Percentiles rank a stretch among this genome's conserved stretches.
phyloP scores from a whole-genome alignment of 2,888 invertebrate genomes.

The Piscicola geometra region DNA sequence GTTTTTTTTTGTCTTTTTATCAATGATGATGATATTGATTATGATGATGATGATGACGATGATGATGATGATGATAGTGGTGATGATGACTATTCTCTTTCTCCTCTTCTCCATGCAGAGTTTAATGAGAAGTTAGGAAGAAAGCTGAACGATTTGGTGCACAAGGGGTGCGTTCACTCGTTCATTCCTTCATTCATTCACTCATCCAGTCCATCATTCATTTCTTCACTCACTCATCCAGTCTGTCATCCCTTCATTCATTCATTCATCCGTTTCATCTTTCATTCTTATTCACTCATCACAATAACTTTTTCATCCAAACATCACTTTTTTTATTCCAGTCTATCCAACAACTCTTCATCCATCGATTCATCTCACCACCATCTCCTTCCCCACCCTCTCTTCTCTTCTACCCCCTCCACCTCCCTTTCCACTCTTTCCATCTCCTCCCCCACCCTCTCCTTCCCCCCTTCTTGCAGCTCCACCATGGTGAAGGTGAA shows the following conservation, averaged over 20 bases:
- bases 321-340: neutral
- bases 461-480: neutral
- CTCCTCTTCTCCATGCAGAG: neutral
- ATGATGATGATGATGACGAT: too few species aligned
- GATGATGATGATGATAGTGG: too few species aligned
- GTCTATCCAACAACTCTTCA: neutral
- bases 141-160: constrained; percentile 25
- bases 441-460: neutral
- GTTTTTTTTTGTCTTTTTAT: too few species aligned
- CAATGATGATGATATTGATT: too few species aligned
- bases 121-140: constrained; percentile 30
- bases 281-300: neutral
- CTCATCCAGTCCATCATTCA: neutral
- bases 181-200: neutral
- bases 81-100: neutral
- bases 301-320: neutral
- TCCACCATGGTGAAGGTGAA: constrained; percentile 15
- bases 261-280: neutral
- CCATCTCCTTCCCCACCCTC: neutral
- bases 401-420: constrained; percentile 1
- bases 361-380: neutral
- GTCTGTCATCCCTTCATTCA: too few species aligned
- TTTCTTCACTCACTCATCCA: neutral
- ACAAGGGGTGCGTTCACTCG: constrained; percentile 8
- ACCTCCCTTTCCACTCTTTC: neutral